Base-by-base conservation (phyloP, 2,888 invertebrate species). In the Machimus atricapillus region DNA sequence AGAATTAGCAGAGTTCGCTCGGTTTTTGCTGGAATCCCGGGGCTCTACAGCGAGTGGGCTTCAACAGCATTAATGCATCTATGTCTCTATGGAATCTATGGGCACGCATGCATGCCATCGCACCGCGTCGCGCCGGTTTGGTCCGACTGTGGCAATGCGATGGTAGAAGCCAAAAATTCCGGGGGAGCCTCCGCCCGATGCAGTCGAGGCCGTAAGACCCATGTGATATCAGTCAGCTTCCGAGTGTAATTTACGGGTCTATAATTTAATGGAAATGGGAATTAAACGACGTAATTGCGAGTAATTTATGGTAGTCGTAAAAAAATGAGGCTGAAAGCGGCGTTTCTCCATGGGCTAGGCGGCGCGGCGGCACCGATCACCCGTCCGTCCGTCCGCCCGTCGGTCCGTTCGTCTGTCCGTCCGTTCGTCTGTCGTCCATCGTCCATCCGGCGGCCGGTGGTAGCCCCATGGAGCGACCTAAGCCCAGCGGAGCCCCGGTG, bases 221-320 rank as follows among this genome's bases (percentile, higher is more conserved):
- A 85, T 78, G 40, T 78, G 85, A 82, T 88, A 88, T 88, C 88
- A 88, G 86, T 87, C 88, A 88, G 87, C 87, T 88, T 88, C 88
- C 88, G 88, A 87, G 88, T 88, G 87, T 88, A 88, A 88, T 88
- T 88, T 88, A 88, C 87, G 85, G 81, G 87, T 87, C 88, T 88
- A 88, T 88, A 88, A 88, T 88, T 88, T 88, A 88, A 88, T 88
- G 88, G 87, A 88, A 88, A 88, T 88, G 88, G 88, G 87, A 88
- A 87, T 88, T 88, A 88, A 88, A 88, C 88, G 88, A 88, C 87
- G 88, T 88, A 88, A 88, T 88, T 88, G 88, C 88, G 79, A 87
- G 85, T 87, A 87, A 88, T 88, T 88, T 88, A 88, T 88, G 87
- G 82, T 87, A 86, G 87, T 86, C 78, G 87, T 88, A 88, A 88